phyloP scores from a whole-genome alignment of 1,140 invertebrate species.

The Chymomyza costata region DNA sequence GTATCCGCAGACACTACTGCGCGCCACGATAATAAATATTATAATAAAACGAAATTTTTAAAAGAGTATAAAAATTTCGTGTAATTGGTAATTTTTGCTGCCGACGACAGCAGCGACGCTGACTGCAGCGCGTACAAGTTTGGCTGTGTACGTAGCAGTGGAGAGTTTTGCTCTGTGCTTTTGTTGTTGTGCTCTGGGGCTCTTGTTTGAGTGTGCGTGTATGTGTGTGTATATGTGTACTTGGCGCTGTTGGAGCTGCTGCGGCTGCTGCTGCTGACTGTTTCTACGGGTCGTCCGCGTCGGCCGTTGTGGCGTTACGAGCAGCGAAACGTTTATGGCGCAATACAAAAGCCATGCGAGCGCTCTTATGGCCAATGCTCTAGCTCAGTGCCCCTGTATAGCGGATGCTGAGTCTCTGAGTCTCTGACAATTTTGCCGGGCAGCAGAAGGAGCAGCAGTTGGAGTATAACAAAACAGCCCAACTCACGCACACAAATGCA shows the following conservation, averaged over 20 bases:
- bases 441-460: no score
- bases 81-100: constrained; percentile 75
- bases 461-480: no score
- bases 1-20: constrained; percentile 74
- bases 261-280: constrained; percentile 32
- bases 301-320: constrained; percentile 75
- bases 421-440: constrained; percentile 10
- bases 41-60: constrained; percentile 76
- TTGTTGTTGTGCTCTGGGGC: no score
- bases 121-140: constrained; percentile 28
- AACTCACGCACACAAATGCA: no score
- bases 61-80: constrained; percentile 76
- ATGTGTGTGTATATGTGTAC: constrained; percentile 24
- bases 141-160: constrained; percentile 31
- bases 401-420: constrained; percentile 39
- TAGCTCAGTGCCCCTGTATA: constrained; percentile 35
- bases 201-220: constrained; percentile 45
- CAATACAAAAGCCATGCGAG: constrained; percentile 75
- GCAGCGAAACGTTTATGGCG: constrained; percentile 75
- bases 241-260: constrained; percentile 17
- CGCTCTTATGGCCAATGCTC: constrained; percentile 65
- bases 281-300: constrained; percentile 41
- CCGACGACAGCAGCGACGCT: constrained; percentile 44
- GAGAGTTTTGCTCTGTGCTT: constrained; percentile 59
- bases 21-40: constrained; percentile 75